These are phyloP conservation scores for Melinopterus prodromus DNA, from an alignment of 2,888 invertebrate genomes.

Conservation along the genomic window DNA sequence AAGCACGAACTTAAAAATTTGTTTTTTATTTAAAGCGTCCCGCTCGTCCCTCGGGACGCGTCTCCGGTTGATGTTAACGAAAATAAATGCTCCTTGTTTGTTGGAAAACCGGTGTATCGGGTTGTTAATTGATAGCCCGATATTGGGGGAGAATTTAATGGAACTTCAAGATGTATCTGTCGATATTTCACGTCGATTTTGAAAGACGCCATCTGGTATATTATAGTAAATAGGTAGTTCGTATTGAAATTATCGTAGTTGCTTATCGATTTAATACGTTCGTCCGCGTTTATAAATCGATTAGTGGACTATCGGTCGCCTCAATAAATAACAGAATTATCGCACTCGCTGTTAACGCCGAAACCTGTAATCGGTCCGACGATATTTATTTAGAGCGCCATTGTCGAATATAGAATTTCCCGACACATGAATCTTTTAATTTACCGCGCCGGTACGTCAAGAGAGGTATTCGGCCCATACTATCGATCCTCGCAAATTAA, in stretches of 20 bases:
- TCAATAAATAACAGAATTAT: background rate
- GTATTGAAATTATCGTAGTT: too few species aligned
- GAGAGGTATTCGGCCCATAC: background rate
- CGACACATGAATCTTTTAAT: background rate
- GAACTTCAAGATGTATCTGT: too few species aligned
- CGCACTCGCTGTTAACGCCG: background rate
- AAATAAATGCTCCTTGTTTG: background rate
- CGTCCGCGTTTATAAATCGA: background rate
- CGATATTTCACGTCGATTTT: too few species aligned
- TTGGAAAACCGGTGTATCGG: background rate
- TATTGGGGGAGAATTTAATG: too few species aligned
- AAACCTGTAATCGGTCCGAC: too few species aligned
- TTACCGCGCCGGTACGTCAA: background rate
- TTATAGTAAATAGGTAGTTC: too few species aligned
- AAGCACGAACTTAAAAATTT: too few species aligned
- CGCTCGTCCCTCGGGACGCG: background rate
- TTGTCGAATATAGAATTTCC: background rate
- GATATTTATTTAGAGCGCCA: too few species aligned
- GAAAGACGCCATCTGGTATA: too few species aligned
- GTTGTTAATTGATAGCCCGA: background rate
- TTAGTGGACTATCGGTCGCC: background rate
- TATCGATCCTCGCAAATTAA: background rate
- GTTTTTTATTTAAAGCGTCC: too few species aligned
- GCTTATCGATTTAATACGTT: too few species aligned
- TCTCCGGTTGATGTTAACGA: background rate